Percentiles rank a stretch among this genome's conserved stretches.
Conservation (phyloP, 1,140 invertebrate species). For the Neelides sp. region DNA sequence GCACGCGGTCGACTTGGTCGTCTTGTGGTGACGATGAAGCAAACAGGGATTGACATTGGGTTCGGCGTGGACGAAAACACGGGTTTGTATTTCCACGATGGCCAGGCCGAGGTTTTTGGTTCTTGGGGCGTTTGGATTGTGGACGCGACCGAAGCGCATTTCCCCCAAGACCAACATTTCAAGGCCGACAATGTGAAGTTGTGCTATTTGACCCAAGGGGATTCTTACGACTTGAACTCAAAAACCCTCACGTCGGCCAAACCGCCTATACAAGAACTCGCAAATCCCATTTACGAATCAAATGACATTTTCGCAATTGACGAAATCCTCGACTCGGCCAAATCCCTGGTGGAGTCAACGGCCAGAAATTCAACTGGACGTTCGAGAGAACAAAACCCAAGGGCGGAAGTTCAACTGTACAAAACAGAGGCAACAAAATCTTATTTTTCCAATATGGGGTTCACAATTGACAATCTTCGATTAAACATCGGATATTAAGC, state of each 20-base stretch:
- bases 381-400: conserved; percentile 9
- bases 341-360: not conserved
- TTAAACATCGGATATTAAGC: no score
- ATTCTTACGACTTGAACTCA: not conserved
- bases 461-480: conserved; percentile 10
- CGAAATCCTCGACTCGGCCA: conserved; percentile 8
- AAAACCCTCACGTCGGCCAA: conserved; percentile 3
- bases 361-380: not conserved
- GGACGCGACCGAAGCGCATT: conserved; percentile 7
- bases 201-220: conserved; percentile 9
- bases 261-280: not conserved
- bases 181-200: not conserved
- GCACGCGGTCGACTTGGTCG: conserved; percentile 17
- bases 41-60: not conserved
- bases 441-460: not conserved
- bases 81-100: conserved; percentile 7
- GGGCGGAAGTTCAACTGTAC: conserved; percentile 3
- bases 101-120: conserved; percentile 7
- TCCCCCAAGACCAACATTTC: not conserved
- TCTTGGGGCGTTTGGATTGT: conserved; percentile 11
- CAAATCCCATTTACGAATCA: not conserved
- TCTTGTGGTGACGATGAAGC: conserved; percentile 5
- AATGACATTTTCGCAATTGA: conserved; percentile 2
- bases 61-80: conserved; percentile 18
- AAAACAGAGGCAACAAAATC: not conserved